phyloP scores from a whole-genome alignment of 2,797 vertebrate genomes.

The Hemibagrus guttatus region DNA sequence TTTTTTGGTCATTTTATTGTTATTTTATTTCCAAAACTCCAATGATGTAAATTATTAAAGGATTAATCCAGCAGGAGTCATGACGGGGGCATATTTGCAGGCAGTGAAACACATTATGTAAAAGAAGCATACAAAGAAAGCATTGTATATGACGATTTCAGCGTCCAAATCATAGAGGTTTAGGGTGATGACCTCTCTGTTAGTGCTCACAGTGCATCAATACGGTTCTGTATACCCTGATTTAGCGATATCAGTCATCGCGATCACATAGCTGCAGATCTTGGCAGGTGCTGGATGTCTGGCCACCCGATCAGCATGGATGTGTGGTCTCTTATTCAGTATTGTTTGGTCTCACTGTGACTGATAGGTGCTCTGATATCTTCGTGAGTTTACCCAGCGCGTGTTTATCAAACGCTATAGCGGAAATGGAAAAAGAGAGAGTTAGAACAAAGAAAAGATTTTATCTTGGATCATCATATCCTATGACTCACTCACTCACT shows the following conservation, averaged over 20 bases:
- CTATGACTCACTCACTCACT: constrained; percentile 52
- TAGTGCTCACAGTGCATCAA: constrained; percentile 9
- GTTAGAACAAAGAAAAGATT: neutral
- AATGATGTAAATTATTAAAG: neutral
- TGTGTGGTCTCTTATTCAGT: neutral
- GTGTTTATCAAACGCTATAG: neutral
- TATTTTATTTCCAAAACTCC: neutral
- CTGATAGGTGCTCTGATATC: neutral
- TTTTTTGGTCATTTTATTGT: neutral
- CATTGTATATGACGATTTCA: neutral
- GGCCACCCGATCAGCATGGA: neutral
- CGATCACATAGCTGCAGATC: neutral
- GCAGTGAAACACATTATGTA: neutral
- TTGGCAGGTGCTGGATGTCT: neutral
- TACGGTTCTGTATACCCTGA: constrained; percentile 11
- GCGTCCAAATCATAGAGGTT: neutral
- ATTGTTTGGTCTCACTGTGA: neutral
- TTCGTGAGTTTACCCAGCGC: neutral
- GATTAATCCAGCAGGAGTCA: neutral
- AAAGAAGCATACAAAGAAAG: neutral
- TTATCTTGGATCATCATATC: neutral
- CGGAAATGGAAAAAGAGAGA: neutral
- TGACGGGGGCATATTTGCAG: no score
- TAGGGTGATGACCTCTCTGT: neutral
- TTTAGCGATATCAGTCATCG: neutral